Base-by-base conservation (phyloP, 2,888 invertebrate genomes). In the Ephialtes manifestator region DNA sequence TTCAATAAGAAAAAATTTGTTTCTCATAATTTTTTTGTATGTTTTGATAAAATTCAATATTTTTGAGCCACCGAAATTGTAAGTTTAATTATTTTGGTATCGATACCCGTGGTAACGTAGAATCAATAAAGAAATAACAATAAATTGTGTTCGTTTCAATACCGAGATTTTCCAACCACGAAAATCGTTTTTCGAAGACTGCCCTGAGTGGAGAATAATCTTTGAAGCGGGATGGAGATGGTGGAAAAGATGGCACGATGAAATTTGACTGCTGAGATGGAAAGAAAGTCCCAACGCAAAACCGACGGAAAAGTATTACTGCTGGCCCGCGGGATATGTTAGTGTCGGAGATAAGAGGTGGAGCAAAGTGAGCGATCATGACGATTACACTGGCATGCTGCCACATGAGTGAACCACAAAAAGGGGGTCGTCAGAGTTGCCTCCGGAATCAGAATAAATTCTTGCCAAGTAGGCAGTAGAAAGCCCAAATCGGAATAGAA, bases 371-470 rank as follows among this genome's bases (percentile, higher is more conserved):
- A 74, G 74, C 74, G 74, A 74, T 60, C 43, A 63, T 11, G 46
- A 63, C 74, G 74, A 75, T 75, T 75, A 75, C 74, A 60, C 24
- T 60, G 63, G 60, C 60, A 48, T 31, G 13, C 15, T 48, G 48
- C 48, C 74, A 75, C 51, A 18, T 18, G 28, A 53, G 53, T 53
- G 53, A 53, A 35, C 20, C 28, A 35, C 71, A 71, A 51, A 71
- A 71, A 71, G 13, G 53, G 53, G 31, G 31, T 53, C 15, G 31
- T 18, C 35, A 24, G 24, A 28, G 31, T 65, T 65, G 39, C 18
- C 65, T 7, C 18, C 7, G 65, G n/a, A 65, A 43, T 65, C 43
- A 31, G 65, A 65, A 31, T 43, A 15, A 5, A 65, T 43, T 65
- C 18, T 43, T 13, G 39, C 39, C 18, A 39, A 65, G 31, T 65